Evolutionary conservation across 2,113 vertebrate species (phyloP).

Genomic region (Datnioides undecimradiatus): DNA sequence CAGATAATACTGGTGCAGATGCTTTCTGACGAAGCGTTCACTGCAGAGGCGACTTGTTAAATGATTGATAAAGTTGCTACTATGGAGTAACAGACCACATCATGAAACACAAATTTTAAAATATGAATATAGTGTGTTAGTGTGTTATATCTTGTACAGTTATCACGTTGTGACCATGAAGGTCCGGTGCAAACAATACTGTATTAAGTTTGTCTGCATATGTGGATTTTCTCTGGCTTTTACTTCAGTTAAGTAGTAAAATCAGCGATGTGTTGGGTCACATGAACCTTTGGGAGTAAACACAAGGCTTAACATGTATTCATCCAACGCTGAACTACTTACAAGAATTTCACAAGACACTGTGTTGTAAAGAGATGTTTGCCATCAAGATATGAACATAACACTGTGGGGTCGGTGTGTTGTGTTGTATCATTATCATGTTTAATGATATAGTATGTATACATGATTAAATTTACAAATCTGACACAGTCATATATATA

Average conservation of each 20-base stretch:
- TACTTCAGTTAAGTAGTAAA: constrained; percentile 20
- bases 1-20: background rate
- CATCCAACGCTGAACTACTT: background rate
- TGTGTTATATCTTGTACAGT: background rate
- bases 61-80: constrained; percentile 41
- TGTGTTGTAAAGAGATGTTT: too few species aligned
- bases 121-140: background rate
- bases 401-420: too few species aligned
- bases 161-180: background rate
- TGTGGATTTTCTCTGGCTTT: constrained; percentile 28
- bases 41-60: constrained; percentile 1
- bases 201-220: background rate
- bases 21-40: background rate
- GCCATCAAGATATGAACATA: background rate
- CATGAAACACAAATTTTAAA: background rate
- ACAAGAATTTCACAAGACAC: background rate
- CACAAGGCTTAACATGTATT: constrained; percentile 30
- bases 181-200: background rate
- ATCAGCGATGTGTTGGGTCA: constrained; percentile 22
- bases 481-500: too few species aligned
- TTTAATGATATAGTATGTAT: too few species aligned
- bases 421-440: too few species aligned
- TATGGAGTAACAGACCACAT: background rate
- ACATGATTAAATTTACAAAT: too few species aligned
- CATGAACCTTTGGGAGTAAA: constrained; percentile 37